Percentiles rank a stretch among this genome's conserved stretches.
phyloP scores from a whole-genome alignment of 2,888 invertebrate species.

The Odontomyia ornata region DNA sequence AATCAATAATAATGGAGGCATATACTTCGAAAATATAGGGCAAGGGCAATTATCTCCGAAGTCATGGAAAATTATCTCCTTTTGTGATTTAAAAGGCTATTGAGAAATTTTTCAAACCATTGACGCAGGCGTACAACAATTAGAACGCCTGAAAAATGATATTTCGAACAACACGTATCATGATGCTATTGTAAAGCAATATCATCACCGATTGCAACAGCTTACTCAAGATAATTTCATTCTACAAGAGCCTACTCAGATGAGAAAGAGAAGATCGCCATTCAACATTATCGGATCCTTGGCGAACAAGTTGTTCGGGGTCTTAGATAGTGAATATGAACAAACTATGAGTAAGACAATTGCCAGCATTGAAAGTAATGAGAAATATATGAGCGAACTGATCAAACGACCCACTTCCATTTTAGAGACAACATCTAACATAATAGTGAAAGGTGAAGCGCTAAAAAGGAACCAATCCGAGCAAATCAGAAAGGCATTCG shows the following conservation, averaged over 20 bases:
- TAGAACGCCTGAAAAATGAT: not conserved
- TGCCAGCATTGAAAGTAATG: not conserved
- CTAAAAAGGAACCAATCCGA: not conserved
- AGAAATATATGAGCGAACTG: not conserved
- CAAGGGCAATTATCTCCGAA: not conserved
- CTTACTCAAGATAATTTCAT: not conserved
- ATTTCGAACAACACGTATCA: not conserved
- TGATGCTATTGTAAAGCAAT: not conserved
- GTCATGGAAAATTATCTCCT: not conserved
- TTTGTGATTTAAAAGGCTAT: slow-evolving; percentile 14
- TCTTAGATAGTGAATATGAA: slow-evolving; percentile 12
- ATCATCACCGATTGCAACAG: not conserved
- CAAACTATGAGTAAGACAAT: not conserved
- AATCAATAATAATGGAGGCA: not conserved
- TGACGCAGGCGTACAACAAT: not conserved
- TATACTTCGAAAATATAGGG: not conserved
- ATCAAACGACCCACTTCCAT: not conserved
- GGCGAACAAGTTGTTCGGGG: slow-evolving; percentile 21
- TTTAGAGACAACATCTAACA: not conserved
- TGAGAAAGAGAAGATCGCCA: slow-evolving; percentile 7
- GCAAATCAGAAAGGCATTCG: not conserved
- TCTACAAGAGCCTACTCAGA: not conserved
- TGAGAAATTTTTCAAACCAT: not conserved
- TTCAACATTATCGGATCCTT: slow-evolving; percentile 19
- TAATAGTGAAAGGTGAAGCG: not conserved